Evolutionary conservation across 2,888 invertebrate species (phyloP).

Genomic region (Mimumesa dahlbomi): DNA sequence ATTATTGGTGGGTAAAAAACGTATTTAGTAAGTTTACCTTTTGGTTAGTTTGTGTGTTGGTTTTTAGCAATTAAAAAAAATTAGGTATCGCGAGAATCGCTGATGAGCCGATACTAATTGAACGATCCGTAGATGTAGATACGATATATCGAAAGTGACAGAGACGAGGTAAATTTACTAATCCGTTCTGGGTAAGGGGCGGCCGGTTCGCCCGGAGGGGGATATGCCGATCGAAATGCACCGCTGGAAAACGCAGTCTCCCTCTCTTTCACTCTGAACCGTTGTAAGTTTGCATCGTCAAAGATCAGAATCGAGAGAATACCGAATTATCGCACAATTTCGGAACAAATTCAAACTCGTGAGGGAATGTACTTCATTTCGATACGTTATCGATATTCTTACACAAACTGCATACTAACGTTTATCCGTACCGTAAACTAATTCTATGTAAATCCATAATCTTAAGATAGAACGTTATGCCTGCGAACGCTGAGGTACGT

Average conservation of each 20-base stretch:
- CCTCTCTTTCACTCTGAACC: neutral
- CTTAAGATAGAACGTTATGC: slow-evolving; percentile 63
- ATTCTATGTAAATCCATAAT: slow-evolving; percentile 61
- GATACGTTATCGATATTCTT: slow-evolving; percentile 66
- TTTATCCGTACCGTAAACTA: slow-evolving; percentile 71
- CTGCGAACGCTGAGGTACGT: slow-evolving; percentile 67
- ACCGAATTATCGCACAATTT: neutral
- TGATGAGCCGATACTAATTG: slow-evolving; percentile 12
- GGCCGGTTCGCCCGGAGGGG: neutral
- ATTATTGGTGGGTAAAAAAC: slow-evolving; percentile 34
- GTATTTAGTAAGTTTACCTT: slow-evolving; percentile 40
- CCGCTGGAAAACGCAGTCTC: neutral
- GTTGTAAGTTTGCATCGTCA: neutral
- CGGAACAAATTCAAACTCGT: slow-evolving; percentile 4
- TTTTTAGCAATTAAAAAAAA: slow-evolving; percentile 10
- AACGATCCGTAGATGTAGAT: slow-evolving; percentile 1
- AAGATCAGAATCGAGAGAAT: neutral
- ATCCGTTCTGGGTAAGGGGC: slow-evolving; percentile 25
- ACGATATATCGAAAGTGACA: slow-evolving; percentile 15
- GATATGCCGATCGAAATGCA: neutral
- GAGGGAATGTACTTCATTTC: slow-evolving; percentile 25
- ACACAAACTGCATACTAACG: slow-evolving; percentile 71
- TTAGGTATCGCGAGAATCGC: slow-evolving; percentile 13
- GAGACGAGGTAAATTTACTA: slow-evolving; percentile 35
- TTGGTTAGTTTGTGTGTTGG: too few relatives aligned